Evolutionary conservation across 2,888 invertebrate genomes (phyloP), one percentile per base, ranked within the genome.

Genomic region (Hirtodrosophila trivittata): DNA sequence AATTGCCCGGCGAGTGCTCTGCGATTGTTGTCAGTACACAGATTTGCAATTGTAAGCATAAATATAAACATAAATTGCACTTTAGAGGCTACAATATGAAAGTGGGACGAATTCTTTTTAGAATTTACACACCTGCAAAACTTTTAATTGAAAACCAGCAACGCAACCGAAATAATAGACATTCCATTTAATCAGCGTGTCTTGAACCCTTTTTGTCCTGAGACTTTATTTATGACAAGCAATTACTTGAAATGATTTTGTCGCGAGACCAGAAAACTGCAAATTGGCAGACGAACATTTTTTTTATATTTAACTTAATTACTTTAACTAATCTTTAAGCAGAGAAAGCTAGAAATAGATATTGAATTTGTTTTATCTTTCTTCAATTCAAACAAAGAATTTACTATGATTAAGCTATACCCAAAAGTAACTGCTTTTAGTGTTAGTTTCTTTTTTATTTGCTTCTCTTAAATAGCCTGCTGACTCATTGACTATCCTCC

Each of bases 141-240:
- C 88, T 89, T 87, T 87, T 89, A 87, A 89, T 87, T 87, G 89
- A 83, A 85, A 88, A 80, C 75, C 76, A 77, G 64, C 49, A 45
- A 50, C 18, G 16, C 32, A 3, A 13, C 12, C 6, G 65, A 39
- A 39, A 39, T 30, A 43, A 12, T 45, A 46, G 28, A 46, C 75
- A 82, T 82, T 83, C 66, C 72, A 43, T 47, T 49, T 21, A 63
- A 78, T 60, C 83, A 83, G 65, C 21, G 25, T 10, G 0, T 13
- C 45, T 21, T 13, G 13, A 6, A n/a, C 1, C 9, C 14, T 45
- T 51, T 37, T 9, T 13, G 8, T 3, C 6, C 28, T 6, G 32
- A 32, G 47, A 60, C 56, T 77, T 46, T 69, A 82, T 82, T 82
- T 69, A 74, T 65, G 59, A 42, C 47, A 12, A 45, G 59, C 65